phyloP scores from a whole-genome alignment of 2,797 vertebrate species.

The Erethizon dorsatum region DNA sequence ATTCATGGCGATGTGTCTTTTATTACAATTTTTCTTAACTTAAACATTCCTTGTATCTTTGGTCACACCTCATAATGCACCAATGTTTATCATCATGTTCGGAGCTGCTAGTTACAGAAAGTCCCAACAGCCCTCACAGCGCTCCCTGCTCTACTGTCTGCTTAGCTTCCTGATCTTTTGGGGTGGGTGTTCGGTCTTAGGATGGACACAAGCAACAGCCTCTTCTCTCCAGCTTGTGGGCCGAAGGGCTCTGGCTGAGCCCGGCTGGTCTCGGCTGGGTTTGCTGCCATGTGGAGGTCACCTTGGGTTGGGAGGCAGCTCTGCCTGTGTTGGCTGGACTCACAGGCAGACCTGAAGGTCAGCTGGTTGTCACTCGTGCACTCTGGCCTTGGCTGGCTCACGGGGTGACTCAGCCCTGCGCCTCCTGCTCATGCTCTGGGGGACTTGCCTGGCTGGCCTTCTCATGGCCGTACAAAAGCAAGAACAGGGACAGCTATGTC shows the following conservation, averaged over 20 bases:
- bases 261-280: not conserved
- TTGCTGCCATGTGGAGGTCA: not conserved
- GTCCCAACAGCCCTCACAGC: not conserved
- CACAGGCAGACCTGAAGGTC: not conserved
- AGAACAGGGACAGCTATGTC: not conserved
- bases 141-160: not conserved
- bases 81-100: not conserved
- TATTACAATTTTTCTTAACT: not conserved
- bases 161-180: not conserved
- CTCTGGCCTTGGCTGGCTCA: not conserved
- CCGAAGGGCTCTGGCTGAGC: not conserved
- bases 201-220: not conserved
- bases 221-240: not conserved
- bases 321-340: no score
- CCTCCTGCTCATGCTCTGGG: not conserved
- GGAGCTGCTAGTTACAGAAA: not conserved
- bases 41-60: not conserved
- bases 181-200: not conserved
- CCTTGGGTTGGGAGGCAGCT: not conserved
- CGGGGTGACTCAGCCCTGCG: fast-evolving
- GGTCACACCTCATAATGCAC: not conserved
- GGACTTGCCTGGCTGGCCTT: not conserved
- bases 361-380: fast-evolving
- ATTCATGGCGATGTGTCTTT: not conserved
- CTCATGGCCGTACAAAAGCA: not conserved